Evolutionary conservation across 2,888 invertebrate genomes (phyloP), one percentile per base, ranked within the genome.

Genomic region (Drosophila diplacantha): DNA sequence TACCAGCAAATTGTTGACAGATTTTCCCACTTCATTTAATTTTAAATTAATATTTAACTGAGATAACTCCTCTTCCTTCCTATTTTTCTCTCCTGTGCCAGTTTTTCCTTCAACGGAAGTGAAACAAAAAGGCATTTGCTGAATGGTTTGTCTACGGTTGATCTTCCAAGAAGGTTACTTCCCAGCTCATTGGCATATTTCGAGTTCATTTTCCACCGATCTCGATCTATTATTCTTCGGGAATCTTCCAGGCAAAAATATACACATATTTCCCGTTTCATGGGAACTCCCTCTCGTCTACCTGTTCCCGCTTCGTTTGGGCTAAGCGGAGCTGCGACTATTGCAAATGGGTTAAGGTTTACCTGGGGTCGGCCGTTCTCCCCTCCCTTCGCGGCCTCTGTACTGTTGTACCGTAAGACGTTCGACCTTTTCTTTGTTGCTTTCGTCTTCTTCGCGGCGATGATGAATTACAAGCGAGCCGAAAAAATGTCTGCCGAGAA

Each of bases 401-500:
- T 70, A 64, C 49, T 63, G n/a, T 26, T 5, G 6, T 58, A 50
- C 50, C 46, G 59, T 50, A 62, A 70, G 51, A 63, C 22, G 55
- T 73, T 49, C 29, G 47, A 64, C 60, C 58, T 60, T 71, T 75
- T 59, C 34, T 49, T 57, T 31, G 44, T 29, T 51, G 69, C 51
- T 39, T 53, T 44, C 69, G 61, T 53, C 60, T 69, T 47, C 66
- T 38, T 49, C 46, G 51, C 58, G 41, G 41, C 41, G 66, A 67
- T 81, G 82, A 83, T 83, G 81, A 79, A 83, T 79, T 81, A 78
- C 78, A 70, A 64, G 68, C 47, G 53, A 68, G 50, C 56, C 59
- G 58, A 74, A 75, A 67, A 69, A 57, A 52, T 59, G 51, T 62
- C 53, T 59, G 71, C 59, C 54, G 32, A 57, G 65, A 61, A 38